Evolutionary conservation across 2,113 vertebrate species (phyloP), one percentile per base, ranked within the genome.

Genomic region (Oostethus manadensis): DNA sequence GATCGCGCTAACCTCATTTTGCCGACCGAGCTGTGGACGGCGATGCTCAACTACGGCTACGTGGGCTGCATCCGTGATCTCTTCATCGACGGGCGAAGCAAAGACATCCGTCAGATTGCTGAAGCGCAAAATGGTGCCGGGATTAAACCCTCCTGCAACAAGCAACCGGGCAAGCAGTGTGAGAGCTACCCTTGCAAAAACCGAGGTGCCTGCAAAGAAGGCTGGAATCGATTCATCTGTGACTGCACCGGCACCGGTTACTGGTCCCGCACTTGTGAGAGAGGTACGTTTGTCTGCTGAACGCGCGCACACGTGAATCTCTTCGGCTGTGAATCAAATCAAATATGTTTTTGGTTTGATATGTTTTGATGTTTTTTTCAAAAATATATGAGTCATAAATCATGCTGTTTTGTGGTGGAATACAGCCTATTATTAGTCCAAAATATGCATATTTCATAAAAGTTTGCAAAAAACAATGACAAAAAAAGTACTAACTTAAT

Each of bases 181-280:
- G 96, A 98, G 78, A 99, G 94, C 74, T 93, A 93, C 81, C 97
- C 97, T 0, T 99, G 97, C 44, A 99, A 95, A 80, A 98, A 98
- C 77, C 94, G 93, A 0, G 97, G 95, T 0, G 68, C 92, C 70
- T 99, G 97, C 80, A 94, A 97, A 73, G 97, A 99, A 0, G 97
- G 97, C 74, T 99, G 97, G 97, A 99, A 99, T 83, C 91, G 97
- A 71, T 99, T 98, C 88, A 94, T 99, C 65, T 99, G 97, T 1
- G 97, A 99, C 84, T 99, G 97, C 83, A 98, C 94, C 0, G 96
- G 94, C 74, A 98, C 94, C 0, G 97, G 97, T 44, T 96, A 89
- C 53, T 98, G 95, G 96, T 95, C 96, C 0, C 92, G 95, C 62
- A 98, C 95, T 1, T 99, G 97, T 38, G 97, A 99, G 46, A 90